Evolutionary conservation across 53 echinoderm and acorn worm genomes (phyloP).

Genomic region (Glandiceps talaboti): DNA sequence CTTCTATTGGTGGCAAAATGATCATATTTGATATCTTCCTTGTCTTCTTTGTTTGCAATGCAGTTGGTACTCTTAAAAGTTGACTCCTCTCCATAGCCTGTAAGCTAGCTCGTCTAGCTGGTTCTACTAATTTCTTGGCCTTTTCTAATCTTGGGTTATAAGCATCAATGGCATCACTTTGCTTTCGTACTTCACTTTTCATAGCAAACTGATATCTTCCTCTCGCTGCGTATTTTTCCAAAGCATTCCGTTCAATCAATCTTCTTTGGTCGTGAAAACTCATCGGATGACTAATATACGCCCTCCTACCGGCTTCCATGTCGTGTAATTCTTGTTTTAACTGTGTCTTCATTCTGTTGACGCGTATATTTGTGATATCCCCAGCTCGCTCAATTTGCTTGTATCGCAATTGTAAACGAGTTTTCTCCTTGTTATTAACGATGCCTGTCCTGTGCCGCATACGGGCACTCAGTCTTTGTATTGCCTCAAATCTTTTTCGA

Average conservation of each 20-base stretch:
- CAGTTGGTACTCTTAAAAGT: neutral
- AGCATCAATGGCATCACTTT: slow-evolving; percentile 45
- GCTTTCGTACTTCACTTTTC: slow-evolving; percentile 41
- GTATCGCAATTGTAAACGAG: slow-evolving; percentile 32
- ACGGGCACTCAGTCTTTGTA: slow-evolving; percentile 44
- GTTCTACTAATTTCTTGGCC: slow-evolving; percentile 36
- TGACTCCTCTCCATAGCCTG: slow-evolving; percentile 45
- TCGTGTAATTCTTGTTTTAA: slow-evolving; percentile 55
- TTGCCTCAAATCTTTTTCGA: slow-evolving; percentile 38
- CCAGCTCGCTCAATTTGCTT: slow-evolving; percentile 39
- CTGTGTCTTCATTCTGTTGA: slow-evolving; percentile 43
- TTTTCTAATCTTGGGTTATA: slow-evolving; percentile 50
- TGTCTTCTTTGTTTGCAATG: neutral
- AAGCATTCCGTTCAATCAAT: slow-evolving; percentile 22
- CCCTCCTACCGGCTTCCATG: slow-evolving; percentile 54
- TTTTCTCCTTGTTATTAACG: slow-evolving; percentile 59
- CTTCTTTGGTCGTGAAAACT: slow-evolving; percentile 24
- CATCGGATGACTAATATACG: slow-evolving; percentile 47
- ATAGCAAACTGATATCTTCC: slow-evolving; percentile 68
- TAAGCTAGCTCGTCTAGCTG: slow-evolving; percentile 37
- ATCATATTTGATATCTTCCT: neutral
- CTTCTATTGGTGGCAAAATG: neutral
- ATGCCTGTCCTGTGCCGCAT: slow-evolving; percentile 64
- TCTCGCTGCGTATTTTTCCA: slow-evolving; percentile 39
- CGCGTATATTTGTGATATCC: slow-evolving; percentile 24